Conservation (phyloP, 2,888 invertebrate genomes). For the Hirtodrosophila confusa region DNA sequence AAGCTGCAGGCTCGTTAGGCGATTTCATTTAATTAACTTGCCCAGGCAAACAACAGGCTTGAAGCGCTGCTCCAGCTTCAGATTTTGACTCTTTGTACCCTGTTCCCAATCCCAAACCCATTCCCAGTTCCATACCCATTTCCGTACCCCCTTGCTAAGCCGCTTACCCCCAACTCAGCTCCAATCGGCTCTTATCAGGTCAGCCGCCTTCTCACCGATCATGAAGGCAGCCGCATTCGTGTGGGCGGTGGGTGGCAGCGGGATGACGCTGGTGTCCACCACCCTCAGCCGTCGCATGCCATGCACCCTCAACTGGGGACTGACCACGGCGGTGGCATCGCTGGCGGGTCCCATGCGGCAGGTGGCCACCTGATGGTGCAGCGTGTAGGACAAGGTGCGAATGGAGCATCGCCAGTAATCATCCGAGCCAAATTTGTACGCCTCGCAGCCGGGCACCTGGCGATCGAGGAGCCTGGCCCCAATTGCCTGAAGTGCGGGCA, state of each 20-base stretch:
- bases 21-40: constrained; percentile 74
- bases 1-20: constrained; percentile 33
- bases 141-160: too few species aligned
- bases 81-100: background rate
- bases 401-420: constrained; percentile 90
- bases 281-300: constrained; percentile 87
- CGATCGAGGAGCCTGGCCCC: constrained; percentile 86
- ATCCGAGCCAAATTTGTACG: constrained; percentile 85
- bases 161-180: constrained; percentile 17
- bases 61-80: constrained; percentile 9
- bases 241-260: constrained; percentile 87
- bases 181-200: constrained; percentile 85
- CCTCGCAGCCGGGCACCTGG: constrained; percentile 85
- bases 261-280: constrained; percentile 89
- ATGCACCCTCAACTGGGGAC: constrained; percentile 87
- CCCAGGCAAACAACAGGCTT: constrained; percentile 38
- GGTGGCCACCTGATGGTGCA: constrained; percentile 88
- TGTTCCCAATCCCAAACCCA: constrained; percentile 76
- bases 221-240: constrained; percentile 89
- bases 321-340: constrained; percentile 88
- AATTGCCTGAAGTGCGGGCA: constrained; percentile 86
- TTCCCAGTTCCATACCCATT: too few species aligned
- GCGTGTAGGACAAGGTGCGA: constrained; percentile 86
- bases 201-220: constrained; percentile 90
- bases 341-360: constrained; percentile 89